Conservation (phyloP, 2,113 vertebrate species). For the Okapia johnstoni region DNA sequence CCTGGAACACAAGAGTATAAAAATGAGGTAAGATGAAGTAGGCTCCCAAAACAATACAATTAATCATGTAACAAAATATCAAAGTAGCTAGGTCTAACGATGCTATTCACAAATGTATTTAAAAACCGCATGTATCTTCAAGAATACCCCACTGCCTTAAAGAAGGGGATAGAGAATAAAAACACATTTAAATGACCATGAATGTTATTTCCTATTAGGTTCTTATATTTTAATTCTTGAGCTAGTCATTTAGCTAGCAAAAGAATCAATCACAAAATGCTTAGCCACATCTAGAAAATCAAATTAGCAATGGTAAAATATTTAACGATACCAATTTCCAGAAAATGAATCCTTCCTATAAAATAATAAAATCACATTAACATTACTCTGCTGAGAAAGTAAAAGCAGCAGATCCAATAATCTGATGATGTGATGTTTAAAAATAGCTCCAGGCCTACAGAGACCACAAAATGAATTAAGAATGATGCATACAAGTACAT, state of each 20-base stretch:
- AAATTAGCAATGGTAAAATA: slow-evolving; percentile 6
- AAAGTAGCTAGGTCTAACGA: slow-evolving; percentile 1
- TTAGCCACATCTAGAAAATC: slow-evolving; percentile 2
- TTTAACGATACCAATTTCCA: neutral
- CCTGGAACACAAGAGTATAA: slow-evolving; percentile 81
- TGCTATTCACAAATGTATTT: neutral
- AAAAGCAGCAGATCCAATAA: slow-evolving; percentile 20
- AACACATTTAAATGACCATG: neutral
- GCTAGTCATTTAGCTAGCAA: neutral
- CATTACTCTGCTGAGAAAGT: neutral
- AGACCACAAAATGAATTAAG: neutral
- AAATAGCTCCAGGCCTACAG: slow-evolving; percentile 20
- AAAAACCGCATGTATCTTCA: neutral
- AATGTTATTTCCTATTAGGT: neutral
- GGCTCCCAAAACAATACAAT: neutral
- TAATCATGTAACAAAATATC: neutral
- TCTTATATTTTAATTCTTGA: neutral
- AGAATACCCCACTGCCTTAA: neutral
- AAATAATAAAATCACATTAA: slow-evolving; percentile 27
- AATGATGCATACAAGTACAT: neutral
- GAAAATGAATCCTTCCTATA: slow-evolving; percentile 25
- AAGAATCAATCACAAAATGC: neutral
- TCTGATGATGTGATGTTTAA: neutral
- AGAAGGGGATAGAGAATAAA: neutral
- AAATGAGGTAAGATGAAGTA: slow-evolving; percentile 12